Base-by-base conservation (phyloP, 2,113 vertebrate genomes). In the Carettochelys insculpta region DNA sequence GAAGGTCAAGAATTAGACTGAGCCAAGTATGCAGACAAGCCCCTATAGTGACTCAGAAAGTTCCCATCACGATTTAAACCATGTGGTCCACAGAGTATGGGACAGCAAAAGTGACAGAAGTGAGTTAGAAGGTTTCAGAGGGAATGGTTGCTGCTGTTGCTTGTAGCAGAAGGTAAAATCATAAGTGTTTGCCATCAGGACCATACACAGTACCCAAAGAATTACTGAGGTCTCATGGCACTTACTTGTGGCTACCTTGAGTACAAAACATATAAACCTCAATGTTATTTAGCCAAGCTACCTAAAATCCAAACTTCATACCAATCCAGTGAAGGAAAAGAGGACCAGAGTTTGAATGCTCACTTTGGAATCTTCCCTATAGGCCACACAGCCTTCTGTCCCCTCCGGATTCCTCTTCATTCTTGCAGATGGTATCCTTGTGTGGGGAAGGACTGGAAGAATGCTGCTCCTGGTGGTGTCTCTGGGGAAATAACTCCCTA, bases 71-170 rank as follows among this genome's bases (percentile, higher is more conserved):
- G n/a, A n/a, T n/a, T n/a, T n/a, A n/a, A n/a, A n/a, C n/a, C n/a
- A n/a, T n/a, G n/a, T n/a, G n/a, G n/a, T 20, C 20, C 29, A 68
- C 65, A 54, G 12, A 50, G 29, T 65, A 48, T 43, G 80, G 77
- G 34, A 38, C 61, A 68, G 12, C 16, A 76, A 81, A 51, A 25
- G 16, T 51, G n/a, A 19, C 81, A 77, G 73, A 83, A 84, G 10
- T 47, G 73, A 29, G n/a, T 85, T 85, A 83, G 43, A 48, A 89
- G 87, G 65, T 47, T 76, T 27, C 43, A 80, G 73, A 82, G 12
- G 47, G 77, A 82, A 25, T 3, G 27, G 52, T 20, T 53, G n/a
- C 41, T 61, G 80, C 48, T 77, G 53, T 77, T 89, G 47, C 5
- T 76, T 52, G 52, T 54, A 56, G 54, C 27, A 11, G 54, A 5